Evolutionary conservation across 2,797 vertebrate genomes (phyloP).

Genomic region (Sciaenops ocellatus): DNA sequence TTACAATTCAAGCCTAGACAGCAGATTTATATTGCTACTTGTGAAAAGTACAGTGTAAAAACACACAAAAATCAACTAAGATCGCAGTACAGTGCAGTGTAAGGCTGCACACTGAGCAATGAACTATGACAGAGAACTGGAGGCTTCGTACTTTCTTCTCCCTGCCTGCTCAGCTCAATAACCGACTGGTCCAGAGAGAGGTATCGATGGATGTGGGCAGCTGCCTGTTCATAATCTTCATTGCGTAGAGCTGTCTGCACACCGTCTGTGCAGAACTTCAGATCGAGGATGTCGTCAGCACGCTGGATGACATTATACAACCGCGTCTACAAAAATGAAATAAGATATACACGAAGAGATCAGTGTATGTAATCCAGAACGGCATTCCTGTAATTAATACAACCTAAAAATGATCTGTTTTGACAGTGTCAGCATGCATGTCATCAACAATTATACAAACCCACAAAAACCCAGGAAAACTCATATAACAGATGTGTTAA

Average conservation of each 20-base stretch:
- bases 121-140: constrained; percentile 7
- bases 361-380: neutral
- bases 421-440: neutral
- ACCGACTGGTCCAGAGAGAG: constrained; percentile 97
- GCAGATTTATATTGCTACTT: neutral
- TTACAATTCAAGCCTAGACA: neutral
- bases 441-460: neutral
- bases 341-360: neutral
- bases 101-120: neutral
- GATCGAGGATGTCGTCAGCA: constrained; percentile 96
- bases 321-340: constrained; percentile 87
- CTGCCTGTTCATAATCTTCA: constrained; percentile 97
- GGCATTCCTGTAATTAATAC: neutral
- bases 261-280: constrained; percentile 99
- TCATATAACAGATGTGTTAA: neutral
- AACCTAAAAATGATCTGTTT: neutral
- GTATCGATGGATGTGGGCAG: constrained; percentile 97
- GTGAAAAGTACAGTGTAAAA: neutral
- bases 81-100: neutral
- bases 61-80: neutral
- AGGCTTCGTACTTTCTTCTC: constrained; percentile 90
- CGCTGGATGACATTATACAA: constrained; percentile 98
- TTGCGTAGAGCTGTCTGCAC: constrained; percentile 94
- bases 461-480: neutral
- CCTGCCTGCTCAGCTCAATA: constrained; percentile 97